Evolutionary conservation across 2,113 vertebrate genomes (phyloP), one percentile per base, ranked within the genome.

Genomic region (Sylvietta virens): DNA sequence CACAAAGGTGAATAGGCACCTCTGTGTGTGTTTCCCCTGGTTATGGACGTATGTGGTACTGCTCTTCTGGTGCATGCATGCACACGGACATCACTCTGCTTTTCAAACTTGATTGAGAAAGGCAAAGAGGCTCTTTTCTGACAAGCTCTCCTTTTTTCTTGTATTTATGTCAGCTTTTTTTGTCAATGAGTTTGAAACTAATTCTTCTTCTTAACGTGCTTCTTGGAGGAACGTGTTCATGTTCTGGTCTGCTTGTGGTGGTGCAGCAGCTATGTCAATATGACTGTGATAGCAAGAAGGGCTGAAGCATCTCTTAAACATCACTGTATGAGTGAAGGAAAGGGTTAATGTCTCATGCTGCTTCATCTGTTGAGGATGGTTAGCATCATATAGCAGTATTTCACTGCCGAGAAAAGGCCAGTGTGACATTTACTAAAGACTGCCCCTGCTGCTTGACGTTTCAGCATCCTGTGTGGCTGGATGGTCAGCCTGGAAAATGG

Each of bases 361-460:
- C 35, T n/a, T 92, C 86, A 51, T 91, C 57, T 86, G 42, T 65
- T 90, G 54, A 70, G 56, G 60, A 67, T 94, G 88, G 50, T 92
- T 93, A 86, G 76, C 81, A 81, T 86, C 82, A 60, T 71, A 37
- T 10, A 84, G 80, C 70, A 66, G 37, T 7, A 31, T 82, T 82
- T 74, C 64, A 21, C 33, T 76, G 58, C 11, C 56, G 85, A 92
- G 87, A 35, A 96, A 90, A 95, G 86, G 94, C 66, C 94, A 95
- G 48, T 18, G 5, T 94, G 91, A 76, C 86, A 64, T 97, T 97
- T 97, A 91, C 95, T 95, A 82, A 86, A 81, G 73, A 53, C 76
- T 76, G 51, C 48, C 60, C 42, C n/a, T 89, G 5, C 57, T 79
- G 74, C 58, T 84, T 95, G 90, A 91, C 82, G 87, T 92, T 94